A percentile compares a stretch with the other conserved stretches of the same genome.
Evolutionary conservation across 2,888 invertebrate genomes (phyloP).

Genomic region (Archips crataeganus): DNA sequence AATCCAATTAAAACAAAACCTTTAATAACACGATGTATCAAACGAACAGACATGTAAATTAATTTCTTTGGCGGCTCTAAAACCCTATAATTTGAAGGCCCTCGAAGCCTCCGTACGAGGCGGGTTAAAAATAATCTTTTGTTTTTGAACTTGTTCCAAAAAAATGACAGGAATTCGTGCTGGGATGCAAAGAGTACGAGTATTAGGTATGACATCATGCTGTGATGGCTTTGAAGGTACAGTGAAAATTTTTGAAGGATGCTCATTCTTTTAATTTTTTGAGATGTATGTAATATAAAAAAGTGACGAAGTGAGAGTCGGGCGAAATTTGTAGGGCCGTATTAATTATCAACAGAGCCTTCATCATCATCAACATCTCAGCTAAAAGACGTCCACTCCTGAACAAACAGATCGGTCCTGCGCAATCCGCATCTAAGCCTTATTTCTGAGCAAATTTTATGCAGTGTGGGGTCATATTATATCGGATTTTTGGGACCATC

Average conservation of each 20-base stretch:
- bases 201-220: constrained; percentile 26
- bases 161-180: not conserved
- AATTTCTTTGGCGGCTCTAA: constrained; percentile 41
- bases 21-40: constrained; percentile 38
- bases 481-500: too few relatives aligned
- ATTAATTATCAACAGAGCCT: too few relatives aligned
- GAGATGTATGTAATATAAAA: too few relatives aligned
- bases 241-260: not conserved
- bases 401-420: too few relatives aligned
- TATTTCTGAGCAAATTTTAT: too few relatives aligned
- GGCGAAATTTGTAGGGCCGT: too few relatives aligned
- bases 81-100: constrained; percentile 33
- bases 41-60: constrained; percentile 35
- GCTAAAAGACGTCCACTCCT: too few relatives aligned
- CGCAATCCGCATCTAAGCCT: too few relatives aligned
- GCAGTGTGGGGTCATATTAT: too few relatives aligned
- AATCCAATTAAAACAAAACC: constrained; percentile 37
- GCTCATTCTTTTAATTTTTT: not conserved
- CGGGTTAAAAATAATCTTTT: constrained; percentile 23
- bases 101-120: constrained; percentile 22
- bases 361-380: too few relatives aligned
- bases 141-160: constrained; percentile 19
- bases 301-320: too few relatives aligned
- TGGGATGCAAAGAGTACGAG: constrained; percentile 9
- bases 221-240: not conserved